Evolutionary conservation across 2,888 invertebrate species (phyloP), one percentile per base, ranked within the genome.

Genomic region (Sesia apiformis): DNA sequence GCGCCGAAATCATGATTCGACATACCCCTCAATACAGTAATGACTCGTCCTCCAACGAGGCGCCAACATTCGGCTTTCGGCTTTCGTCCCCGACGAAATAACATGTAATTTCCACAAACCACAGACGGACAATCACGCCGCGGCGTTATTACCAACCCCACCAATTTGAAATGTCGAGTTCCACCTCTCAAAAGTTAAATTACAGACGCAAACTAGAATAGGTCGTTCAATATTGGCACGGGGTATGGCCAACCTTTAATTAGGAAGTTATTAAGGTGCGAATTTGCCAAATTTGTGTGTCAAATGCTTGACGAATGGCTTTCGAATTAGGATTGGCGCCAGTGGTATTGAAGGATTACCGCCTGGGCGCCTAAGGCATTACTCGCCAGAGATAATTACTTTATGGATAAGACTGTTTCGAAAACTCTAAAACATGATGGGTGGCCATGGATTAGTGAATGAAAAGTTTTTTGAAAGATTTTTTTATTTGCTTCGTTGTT

Each of bases 81-180:
- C 73, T 74, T 70, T 70, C 64, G 61, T 64, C 59, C 53, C 57
- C 66, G 64, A 51, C 67, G 67, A 77, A 81, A 83, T 81, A 76
- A 84, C 75, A 81, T 84, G 69, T 83, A 81, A 87, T 87, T 87
- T 86, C 71, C 70, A 69, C 74, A 79, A 73, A 74, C 69, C 70
- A 67, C 72, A 65, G 70, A 66, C 70, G 67, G 74, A 74, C 78
- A 74, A 78, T 79, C 76, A 69, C 59, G 61, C 63, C 64, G 68
- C 69, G 69, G 58, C 61, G 63, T 40, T 58, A 60, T 64, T 60
- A 49, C 8, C 40, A 4, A 41, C 52, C 39, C 39, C n/a, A 52
- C 54, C 57, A 55, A 60, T 57, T 58, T 58, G 57, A 56, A 58
- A 58, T 57, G 56, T 54, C 56, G 54, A 39, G 43, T 46, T 40